These are phyloP conservation scores for Hippoglossus stenolepis DNA, from an alignment of 2,113 vertebrate species.

Conservation along the genomic window DNA sequence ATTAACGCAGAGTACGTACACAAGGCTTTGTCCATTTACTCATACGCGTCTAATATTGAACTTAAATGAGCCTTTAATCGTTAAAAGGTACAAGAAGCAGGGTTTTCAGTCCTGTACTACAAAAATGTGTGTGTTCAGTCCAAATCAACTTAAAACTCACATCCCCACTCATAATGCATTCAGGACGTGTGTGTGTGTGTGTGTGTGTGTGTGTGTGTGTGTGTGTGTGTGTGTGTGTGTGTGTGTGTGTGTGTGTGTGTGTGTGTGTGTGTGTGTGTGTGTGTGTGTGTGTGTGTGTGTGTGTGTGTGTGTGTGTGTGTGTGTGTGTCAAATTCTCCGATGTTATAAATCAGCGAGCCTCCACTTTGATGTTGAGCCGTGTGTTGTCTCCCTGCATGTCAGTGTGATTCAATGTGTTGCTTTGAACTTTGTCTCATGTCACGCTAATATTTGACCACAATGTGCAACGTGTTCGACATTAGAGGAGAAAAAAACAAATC, in stretches of 20 bases:
- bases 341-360: conserved; percentile 32
- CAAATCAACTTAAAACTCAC: not conserved
- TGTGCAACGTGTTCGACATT: conserved; percentile 29
- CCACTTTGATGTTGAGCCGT: conserved; percentile 35
- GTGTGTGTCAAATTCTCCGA: conserved; percentile 1
- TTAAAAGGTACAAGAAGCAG: too few relatives aligned
- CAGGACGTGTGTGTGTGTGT: not conserved
- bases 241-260: too few relatives aligned
- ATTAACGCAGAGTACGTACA: too few relatives aligned
- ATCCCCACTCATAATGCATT: not conserved
- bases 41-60: too few relatives aligned
- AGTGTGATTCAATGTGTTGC: conserved; percentile 20
- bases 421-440: conserved; percentile 42
- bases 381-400: conserved; percentile 6
- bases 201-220: not conserved
- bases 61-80: too few relatives aligned
- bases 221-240: too few relatives aligned
- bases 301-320: too few relatives aligned
- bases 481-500: not conserved
- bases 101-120: too few relatives aligned
- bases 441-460: conserved; percentile 51
- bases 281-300: too few relatives aligned
- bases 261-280: too few relatives aligned
- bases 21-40: too few relatives aligned
- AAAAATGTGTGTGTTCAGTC: too few relatives aligned